phyloP scores from a whole-genome alignment of 2,797 vertebrate species.

The Etheostoma nigrum region DNA sequence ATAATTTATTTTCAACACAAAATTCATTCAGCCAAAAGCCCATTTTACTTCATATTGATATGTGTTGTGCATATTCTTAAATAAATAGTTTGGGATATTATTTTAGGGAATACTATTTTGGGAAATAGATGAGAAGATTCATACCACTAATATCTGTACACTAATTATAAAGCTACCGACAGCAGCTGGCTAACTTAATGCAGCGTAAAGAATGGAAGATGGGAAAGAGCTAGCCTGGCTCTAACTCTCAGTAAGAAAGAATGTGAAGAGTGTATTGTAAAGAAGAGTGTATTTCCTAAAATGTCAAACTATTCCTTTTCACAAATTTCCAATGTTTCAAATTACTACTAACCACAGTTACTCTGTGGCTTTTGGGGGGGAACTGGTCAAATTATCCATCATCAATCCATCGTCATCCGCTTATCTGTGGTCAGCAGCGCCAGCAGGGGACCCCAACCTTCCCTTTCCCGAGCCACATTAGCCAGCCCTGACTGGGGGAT shows the following conservation, averaged over 20 bases:
- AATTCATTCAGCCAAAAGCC: neutral
- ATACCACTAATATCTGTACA: neutral
- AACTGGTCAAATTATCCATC: neutral
- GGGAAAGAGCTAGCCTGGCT: too few relatives aligned
- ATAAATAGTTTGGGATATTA: neutral
- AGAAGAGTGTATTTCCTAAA: neutral
- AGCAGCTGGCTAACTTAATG: neutral
- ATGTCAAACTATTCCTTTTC: conserved; percentile 1
- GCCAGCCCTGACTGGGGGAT: too few relatives aligned
- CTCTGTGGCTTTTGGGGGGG: neutral
- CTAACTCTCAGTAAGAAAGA: neutral
- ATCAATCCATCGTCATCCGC: too few relatives aligned
- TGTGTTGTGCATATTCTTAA: neutral
- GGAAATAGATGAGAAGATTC: neutral
- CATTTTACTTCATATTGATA: neutral
- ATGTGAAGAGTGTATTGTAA: neutral
- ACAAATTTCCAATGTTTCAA: neutral
- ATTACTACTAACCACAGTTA: neutral
- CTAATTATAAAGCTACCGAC: neutral
- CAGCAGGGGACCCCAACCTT: too few relatives aligned
- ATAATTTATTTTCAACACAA: neutral
- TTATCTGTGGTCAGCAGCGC: too few relatives aligned
- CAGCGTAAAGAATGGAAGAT: neutral
- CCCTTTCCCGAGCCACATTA: too few relatives aligned
- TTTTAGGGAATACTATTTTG: neutral